phyloP scores from a whole-genome alignment of 2,797 vertebrate species.

The Meda fulgida region DNA sequence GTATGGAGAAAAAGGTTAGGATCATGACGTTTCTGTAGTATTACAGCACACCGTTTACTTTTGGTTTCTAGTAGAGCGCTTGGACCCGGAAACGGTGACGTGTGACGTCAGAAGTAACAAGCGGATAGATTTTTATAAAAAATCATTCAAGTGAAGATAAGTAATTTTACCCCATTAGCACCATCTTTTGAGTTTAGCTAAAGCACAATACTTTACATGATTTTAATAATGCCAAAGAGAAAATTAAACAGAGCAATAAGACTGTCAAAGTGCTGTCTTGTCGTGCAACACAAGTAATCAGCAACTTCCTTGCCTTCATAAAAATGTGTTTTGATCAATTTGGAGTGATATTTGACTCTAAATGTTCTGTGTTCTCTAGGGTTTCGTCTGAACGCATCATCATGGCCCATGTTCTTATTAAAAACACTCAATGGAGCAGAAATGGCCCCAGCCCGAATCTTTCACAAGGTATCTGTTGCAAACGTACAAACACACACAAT shows the following conservation, averaged over 20 bases:
- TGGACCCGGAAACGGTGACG: background rate
- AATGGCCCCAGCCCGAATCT: constrained; percentile 96
- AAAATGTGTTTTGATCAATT: constrained; percentile 8
- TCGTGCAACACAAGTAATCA: background rate
- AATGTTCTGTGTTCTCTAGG: constrained; percentile 74
- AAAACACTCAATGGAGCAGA: constrained; percentile 99
- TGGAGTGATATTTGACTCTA: background rate
- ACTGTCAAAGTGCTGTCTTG: background rate
- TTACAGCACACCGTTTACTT: background rate
- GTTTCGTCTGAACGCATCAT: constrained; percentile 96
- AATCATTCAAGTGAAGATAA: constrained; percentile 1
- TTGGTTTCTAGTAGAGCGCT: background rate
- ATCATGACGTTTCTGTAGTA: background rate
- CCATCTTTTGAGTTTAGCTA: background rate
- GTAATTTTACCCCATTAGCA: background rate
- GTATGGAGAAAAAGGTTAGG: background rate
- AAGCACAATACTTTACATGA: background rate
- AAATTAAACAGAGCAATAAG: background rate
- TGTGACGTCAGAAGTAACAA: constrained; percentile 2
- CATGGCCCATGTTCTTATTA: constrained; percentile 99
- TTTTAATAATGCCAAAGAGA: background rate
- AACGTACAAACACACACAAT: background rate
- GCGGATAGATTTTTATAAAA: background rate
- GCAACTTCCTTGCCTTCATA: background rate
- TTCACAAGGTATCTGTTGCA: constrained; percentile 91